Evolutionary conservation across 2,888 invertebrate species (phyloP), one percentile per base, ranked within the genome.

Genomic region (Cryptophagus acutangulus): DNA sequence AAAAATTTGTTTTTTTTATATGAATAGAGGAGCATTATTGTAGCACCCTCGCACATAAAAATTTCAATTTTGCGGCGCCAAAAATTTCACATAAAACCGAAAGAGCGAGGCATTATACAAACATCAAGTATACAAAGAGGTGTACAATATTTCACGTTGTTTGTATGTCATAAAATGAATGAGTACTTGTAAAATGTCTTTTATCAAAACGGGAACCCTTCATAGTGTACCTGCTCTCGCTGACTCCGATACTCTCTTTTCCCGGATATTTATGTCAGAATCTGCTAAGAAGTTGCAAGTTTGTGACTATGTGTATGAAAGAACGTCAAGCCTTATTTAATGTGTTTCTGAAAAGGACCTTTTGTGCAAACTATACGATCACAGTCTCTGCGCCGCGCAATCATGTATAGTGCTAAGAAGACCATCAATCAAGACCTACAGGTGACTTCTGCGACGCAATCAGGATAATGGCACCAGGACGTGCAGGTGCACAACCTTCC

Each of bases 391-490:
- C 26, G n/a, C 54, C 48, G 57, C 48, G 58, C 58, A 62, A 62
- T 62, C 62, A 58, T 61, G 61, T 61, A 59, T 61, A 62, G 61
- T 61, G 62, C 60, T 55, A 56, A 49, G 58, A 55, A 57, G 58
- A 54, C 55, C 56, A 62, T 62, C 62, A 61, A 62, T 62, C 62
- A 61, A 49, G 52, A 47, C 54, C 56, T 59, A 61, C 61, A 61
- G 61, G 61, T 61, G 58, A 59, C 57, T 58, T 52, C 45, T 42
- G 47, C 58, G 56, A 55, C 49, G 57, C 57, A 61, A 59, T 61
- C 61, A 57, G 54, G 57, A 57, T 59, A 59, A 61, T 61, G 57
- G 60, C 49, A 45, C 40, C 31, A 41, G 46, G 40, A 38, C 39
- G 46, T 46, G 40, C 51, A 48, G 51, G 48, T 48, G 38, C 18